Evolutionary conservation across 2,113 vertebrate species (phyloP).

Genomic region (Solenodon paradoxus): DNA sequence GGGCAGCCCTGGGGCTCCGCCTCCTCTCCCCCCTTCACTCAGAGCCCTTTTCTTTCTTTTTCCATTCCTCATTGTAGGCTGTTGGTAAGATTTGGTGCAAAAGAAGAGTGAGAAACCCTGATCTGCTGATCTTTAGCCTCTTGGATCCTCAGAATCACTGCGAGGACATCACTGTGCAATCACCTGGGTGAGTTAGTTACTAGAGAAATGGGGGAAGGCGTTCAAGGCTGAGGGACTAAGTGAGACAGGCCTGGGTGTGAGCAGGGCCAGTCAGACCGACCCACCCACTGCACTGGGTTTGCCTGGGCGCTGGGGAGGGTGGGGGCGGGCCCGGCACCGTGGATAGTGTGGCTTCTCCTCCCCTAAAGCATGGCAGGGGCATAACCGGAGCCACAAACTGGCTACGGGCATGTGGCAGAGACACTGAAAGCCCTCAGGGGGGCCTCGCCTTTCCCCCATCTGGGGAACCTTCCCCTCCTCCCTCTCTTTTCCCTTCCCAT

Average conservation of each 20-base stretch:
- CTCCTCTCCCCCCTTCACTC: neutral
- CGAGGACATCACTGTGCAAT: neutral
- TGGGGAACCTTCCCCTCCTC: neutral
- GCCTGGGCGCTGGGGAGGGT: neutral
- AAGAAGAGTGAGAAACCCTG: neutral
- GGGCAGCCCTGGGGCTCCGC: neutral
- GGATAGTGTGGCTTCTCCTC: neutral
- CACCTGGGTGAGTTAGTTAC: fast-evolving
- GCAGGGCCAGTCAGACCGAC: neutral
- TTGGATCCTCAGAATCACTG: neutral
- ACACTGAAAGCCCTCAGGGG: neutral
- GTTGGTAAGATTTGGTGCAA: neutral
- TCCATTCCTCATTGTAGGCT: neutral
- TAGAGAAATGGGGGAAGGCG: neutral
- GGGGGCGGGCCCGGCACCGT: neutral
- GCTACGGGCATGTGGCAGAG: neutral
- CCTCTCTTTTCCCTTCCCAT: neutral
- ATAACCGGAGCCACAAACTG: neutral
- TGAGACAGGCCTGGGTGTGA: neutral
- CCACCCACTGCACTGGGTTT: neutral
- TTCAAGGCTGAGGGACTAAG: neutral
- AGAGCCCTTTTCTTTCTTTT: neutral
- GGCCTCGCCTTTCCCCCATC: neutral
- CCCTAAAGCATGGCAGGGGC: neutral
- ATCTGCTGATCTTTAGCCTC: neutral